Evolutionary conservation across 2,113 vertebrate species (phyloP), one percentile per base, ranked within the genome.

Genomic region (Terrapene triunguis): DNA sequence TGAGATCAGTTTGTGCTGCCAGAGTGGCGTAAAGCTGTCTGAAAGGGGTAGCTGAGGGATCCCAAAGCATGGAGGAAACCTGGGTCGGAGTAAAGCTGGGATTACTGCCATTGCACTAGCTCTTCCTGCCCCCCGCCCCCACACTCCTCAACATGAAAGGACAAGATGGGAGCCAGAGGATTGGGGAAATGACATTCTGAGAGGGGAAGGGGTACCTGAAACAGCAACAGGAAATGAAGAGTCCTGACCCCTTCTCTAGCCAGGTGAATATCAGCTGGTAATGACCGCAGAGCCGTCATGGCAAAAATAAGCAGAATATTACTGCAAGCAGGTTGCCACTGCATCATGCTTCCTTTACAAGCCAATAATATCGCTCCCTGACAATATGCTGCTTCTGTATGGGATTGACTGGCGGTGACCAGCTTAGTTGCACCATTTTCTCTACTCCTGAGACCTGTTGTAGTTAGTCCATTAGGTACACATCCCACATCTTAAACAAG

Each of bases 11-110:
- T 74, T 47, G 47, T 0, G 1, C 8, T 6, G 53, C 65, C 0
- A 0, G 79, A n/a, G 24, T 4, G 6, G 17, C 16, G 0, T 0
- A 47, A 22, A 5, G 4, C 16, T 87, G 42, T 4, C 42, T 24
- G 27, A 24, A 2, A 44, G 0, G 0, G 29, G 5, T 82, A 69
- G 7, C 69, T 59, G 76, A 82, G 84, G 53, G 91, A 57, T n/a
- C 51, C 44, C 27, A 19, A 14, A 79, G 47, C 76, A 19, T 50
- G 42, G 76, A 50, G 44, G 76, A 79, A 32, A 79, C 65, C 65
- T 38, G 65, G n/a, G 5, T 72, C 5, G 1, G n/a, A 22, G n/a
- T 72, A 22, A 72, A 72, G 10, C 17, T 72, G 19, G 17, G 38
- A 72, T 38, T 38, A 19, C 65, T 38, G 17, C 8, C 35, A 69